Percentiles rank a stretch among this genome's conserved stretches.
phyloP scores from a whole-genome alignment of 2,113 vertebrate species.

The Loxodonta africana region DNA sequence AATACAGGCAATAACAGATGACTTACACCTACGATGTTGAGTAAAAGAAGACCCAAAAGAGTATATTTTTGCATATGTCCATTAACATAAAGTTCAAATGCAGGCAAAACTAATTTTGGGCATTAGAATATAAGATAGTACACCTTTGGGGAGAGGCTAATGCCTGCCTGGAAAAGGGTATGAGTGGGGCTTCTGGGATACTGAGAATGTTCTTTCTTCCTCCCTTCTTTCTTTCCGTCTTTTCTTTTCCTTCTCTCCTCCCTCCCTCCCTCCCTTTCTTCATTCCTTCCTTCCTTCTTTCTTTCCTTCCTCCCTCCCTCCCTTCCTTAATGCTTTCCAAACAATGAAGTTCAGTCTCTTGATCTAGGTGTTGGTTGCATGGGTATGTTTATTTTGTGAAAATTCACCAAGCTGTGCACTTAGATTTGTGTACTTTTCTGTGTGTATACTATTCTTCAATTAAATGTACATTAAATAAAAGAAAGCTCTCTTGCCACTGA shows the following conservation, averaged over 20 bases:
- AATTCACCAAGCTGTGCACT: no score
- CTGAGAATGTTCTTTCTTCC: neutral
- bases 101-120: neutral
- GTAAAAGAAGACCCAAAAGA: neutral
- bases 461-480: neutral
- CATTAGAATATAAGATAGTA: neutral
- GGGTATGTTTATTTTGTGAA: no score
- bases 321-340: no score
- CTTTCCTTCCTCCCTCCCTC: no score
- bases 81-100: neutral
- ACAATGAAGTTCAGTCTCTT: neutral
- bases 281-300: no score
- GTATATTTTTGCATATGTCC: neutral
- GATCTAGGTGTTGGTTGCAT: neutral
- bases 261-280: no score
- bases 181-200: neutral
- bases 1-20: no score
- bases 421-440: no score
- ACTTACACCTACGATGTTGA: neutral
- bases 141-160: no score
- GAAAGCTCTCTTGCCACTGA: neutral
- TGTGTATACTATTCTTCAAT: neutral
- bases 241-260: no score
- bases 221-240: no score
- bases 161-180: accelerated